Base-by-base conservation (phyloP, 2,888 invertebrate genomes). In the Ferrisia virgata region DNA sequence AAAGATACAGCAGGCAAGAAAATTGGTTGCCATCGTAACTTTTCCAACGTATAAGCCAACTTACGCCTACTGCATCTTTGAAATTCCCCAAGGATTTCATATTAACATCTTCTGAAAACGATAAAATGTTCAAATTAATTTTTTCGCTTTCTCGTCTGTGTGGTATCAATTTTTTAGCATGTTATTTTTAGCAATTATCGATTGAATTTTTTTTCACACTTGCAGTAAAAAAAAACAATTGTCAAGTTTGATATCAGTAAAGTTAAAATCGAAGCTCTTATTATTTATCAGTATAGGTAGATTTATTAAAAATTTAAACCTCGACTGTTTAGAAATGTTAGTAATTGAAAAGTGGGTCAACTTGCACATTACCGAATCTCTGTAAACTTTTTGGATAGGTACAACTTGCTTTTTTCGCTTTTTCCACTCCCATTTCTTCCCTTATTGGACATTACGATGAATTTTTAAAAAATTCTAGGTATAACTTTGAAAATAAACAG, bases 231-330 rank as follows among this genome's bases (percentile, higher is more conserved):
- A 64, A 64, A 64, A 28, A 25, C 13, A 13, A 13, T 15, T 4
- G 8, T 1, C 1, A 22, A 28, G 28, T 3, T 15, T 1, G 9
- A 5, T 9, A 33, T n/a, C n/a, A n/a, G n/a, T n/a, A n/a, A n/a
- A n/a, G n/a, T n/a, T n/a, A n/a, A n/a, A n/a, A n/a, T n/a, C n/a
- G n/a, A n/a, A n/a, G n/a, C n/a, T n/a, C n/a, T n/a, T n/a, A n/a
- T n/a, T n/a, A n/a, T n/a, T n/a, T n/a, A n/a, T n/a, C n/a, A n/a
- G n/a, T n/a, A n/a, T n/a, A n/a, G n/a, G 36, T 9, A 76, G 72
- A 36, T 76, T 76, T 76, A 76, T 76, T 76, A 76, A 76, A 76
- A 76, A 76, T 76, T 76, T 76, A 76, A 76, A 36, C 33, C 25
- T 64, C 13, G 64, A 18, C 18, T 76, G 72, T 36, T 76, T 76